These are phyloP conservation scores for Pantherophis alleghaniensis DNA, from an alignment of 2,797 vertebrate species.

Conservation along the genomic window DNA sequence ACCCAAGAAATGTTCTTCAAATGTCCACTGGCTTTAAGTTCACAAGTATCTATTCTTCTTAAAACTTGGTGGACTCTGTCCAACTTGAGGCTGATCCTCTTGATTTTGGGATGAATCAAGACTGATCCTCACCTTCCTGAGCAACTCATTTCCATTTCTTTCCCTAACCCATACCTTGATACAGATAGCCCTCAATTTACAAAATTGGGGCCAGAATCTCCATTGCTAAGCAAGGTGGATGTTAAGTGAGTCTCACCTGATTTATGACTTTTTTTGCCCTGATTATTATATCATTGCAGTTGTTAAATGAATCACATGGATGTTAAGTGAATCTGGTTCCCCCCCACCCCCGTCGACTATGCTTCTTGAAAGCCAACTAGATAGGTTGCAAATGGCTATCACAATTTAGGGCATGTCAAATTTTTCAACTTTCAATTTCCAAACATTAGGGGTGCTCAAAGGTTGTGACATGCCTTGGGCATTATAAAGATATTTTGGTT, in stretches of 20 bases:
- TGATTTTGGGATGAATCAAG: background rate
- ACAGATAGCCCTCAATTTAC: background rate
- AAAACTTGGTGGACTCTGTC: background rate
- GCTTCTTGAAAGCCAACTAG: background rate
- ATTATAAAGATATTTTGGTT: too few relatives aligned
- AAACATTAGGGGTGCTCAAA: too few relatives aligned
- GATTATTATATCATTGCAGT: background rate
- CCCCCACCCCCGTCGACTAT: too few relatives aligned
- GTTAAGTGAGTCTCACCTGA: background rate
- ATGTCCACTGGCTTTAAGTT: background rate
- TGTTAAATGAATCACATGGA: background rate
- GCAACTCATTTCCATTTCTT: background rate
- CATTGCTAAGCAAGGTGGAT: background rate
- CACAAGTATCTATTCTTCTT: background rate
- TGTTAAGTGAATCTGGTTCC: background rate
- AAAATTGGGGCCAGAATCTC: background rate
- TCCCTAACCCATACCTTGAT: background rate
- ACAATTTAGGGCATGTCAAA: too few relatives aligned
- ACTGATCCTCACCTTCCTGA: background rate
- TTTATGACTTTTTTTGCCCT: background rate
- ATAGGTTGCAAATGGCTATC: background rate
- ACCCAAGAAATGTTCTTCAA: background rate
- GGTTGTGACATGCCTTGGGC: too few relatives aligned
- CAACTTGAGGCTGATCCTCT: background rate
- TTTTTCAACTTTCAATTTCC: too few relatives aligned